Evolutionary conservation across 2,113 vertebrate species (phyloP), one percentile per base, ranked within the genome.

Genomic region (Pseudorhombus dupliciocellatus): DNA sequence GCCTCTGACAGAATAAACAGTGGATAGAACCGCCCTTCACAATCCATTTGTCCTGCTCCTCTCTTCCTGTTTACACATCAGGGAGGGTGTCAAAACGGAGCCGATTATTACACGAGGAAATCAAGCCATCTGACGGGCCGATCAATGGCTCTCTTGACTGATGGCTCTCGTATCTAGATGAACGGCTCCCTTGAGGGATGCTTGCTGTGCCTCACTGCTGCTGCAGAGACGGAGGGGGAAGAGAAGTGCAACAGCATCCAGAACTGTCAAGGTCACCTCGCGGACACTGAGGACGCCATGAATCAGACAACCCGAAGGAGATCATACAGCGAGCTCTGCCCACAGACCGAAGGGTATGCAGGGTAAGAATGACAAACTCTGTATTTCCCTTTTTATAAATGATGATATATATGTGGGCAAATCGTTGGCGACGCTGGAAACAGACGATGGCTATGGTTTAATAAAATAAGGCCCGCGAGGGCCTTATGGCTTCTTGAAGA

Each of bases 61-160:
- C 77, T 72, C 67, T 72, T 79, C 62, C 81, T 62, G 73, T 89
- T 86, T 82, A 83, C 84, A 80, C 75, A 78, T 83, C 74, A 73
- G 67, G 68, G 67, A 74, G 55, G 77, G 81, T 86, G 88, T 90
- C 86, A 90, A 87, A 89, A 84, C 79, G 44, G 75, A 90, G 76
- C 75, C 73, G 88, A 88, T 91, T 91, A 93, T 89, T 91, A 88
- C 81, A 83, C 77, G 53, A 75, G 83, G 85, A 92, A 92, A 91
- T 93, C 87, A 91, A 91, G 87, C 74, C 80, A 69, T 83, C 86
- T 75, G 88, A 90, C 88, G 69, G 28, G 25, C 37, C 66, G 88
- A 92, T 93, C 92, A 91, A 92, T 93, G 87, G 65, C 58, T 50
- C 51, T 70, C 67, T 59, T 91, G 90, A 93, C 87, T 86, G 93